phyloP scores from a whole-genome alignment of 2,797 vertebrate species.

The Oreonectes daqikongensis region DNA sequence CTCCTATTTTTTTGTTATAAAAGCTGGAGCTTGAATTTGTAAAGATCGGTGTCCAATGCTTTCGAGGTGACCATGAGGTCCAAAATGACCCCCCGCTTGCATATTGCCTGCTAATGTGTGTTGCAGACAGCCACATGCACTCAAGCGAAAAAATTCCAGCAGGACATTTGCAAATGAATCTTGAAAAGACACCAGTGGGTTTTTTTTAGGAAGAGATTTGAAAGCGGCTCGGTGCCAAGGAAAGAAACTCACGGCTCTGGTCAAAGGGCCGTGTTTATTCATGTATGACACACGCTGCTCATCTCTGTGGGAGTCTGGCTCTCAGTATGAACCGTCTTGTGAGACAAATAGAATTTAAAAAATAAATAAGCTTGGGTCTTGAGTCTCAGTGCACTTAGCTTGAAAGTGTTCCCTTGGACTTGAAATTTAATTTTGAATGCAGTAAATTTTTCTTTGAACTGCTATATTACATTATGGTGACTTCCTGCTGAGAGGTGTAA shows the following conservation, averaged over 20 bases:
- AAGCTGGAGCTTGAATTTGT: neutral
- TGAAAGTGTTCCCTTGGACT: constrained; percentile 64
- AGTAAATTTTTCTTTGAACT: constrained; percentile 66
- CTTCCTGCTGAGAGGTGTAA: constrained; percentile 65
- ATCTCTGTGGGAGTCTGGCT: neutral
- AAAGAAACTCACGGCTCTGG: neutral
- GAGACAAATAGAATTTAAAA: neutral
- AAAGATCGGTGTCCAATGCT: neutral
- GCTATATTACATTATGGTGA: constrained; percentile 72
- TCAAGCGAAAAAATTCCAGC: neutral
- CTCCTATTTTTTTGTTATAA: neutral
- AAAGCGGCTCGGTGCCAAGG: neutral
- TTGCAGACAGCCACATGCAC: neutral
- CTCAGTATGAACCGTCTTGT: neutral
- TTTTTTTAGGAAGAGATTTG: constrained; percentile 3
- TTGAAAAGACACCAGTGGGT: neutral
- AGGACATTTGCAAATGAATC: constrained; percentile 1
- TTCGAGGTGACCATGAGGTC: neutral
- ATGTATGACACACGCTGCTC: neutral
- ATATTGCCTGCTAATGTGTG: constrained; percentile 1
- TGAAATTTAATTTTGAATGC: constrained; percentile 66
- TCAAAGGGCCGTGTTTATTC: neutral
- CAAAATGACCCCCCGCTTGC: neutral
- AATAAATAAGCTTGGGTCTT: neutral
- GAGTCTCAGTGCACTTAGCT: constrained; percentile 39